A percentile compares a stretch with the other conserved stretches of the same genome.
These are phyloP conservation scores for Diarsia rubi DNA, from an alignment of 2,888 invertebrate species.

Conservation along the genomic window DNA sequence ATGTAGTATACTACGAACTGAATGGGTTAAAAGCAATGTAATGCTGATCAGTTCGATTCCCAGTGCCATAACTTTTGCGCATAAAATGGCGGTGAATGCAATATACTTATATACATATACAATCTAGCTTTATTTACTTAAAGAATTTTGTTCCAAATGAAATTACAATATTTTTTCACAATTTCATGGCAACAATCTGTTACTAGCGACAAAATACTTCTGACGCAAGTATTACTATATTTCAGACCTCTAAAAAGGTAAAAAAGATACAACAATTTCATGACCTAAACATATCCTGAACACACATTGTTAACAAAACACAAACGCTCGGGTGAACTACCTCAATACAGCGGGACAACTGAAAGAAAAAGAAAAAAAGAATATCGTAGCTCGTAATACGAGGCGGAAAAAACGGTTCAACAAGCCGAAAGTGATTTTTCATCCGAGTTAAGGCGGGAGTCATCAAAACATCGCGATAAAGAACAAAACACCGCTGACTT, in stretches of 20 bases:
- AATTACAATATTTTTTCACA: neutral
- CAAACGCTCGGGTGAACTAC: constrained; percentile 39
- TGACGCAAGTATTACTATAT: neutral
- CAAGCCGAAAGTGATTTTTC: constrained; percentile 65
- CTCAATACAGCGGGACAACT: constrained; percentile 24
- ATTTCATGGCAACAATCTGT: neutral
- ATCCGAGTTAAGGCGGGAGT: constrained; percentile 61
- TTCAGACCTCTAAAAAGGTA: neutral
- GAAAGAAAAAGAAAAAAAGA: constrained; percentile 38
- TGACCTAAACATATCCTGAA: constrained; percentile 44
- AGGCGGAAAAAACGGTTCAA: constrained; percentile 60
- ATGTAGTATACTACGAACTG: constrained; percentile 8
- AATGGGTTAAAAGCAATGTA: neutral
- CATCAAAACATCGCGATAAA: constrained; percentile 60
- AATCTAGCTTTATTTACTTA: neutral
- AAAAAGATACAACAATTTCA: constrained; percentile 18
- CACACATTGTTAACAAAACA: constrained; percentile 53
- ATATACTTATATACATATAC: neutral
- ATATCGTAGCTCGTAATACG: constrained; percentile 48
- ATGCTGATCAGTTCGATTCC: constrained; percentile 10
- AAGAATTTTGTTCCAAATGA: neutral
- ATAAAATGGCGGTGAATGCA: constrained; percentile 5
- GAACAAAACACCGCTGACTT: constrained; percentile 57
- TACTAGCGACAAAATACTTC: neutral
- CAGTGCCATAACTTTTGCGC: constrained; percentile 2